Evolutionary conservation across 1,140 invertebrate genomes (phyloP).

Genomic region (Copidosoma floridanum): DNA sequence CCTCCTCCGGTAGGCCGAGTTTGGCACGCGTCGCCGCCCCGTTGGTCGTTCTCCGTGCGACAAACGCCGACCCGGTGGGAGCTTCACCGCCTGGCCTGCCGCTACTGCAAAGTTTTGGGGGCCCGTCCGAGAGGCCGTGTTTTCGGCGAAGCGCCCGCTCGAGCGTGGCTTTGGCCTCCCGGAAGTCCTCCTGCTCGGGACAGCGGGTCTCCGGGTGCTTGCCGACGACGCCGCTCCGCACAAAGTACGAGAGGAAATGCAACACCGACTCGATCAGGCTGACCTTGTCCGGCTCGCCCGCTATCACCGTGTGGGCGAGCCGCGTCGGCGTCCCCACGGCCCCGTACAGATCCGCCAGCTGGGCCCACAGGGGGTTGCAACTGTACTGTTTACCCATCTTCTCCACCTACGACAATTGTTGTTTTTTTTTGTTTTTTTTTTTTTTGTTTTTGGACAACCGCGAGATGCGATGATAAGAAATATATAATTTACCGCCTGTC

Average conservation of each 20-base stretch:
- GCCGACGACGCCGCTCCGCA: constrained; percentile 55
- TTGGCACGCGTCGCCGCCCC: constrained; percentile 35
- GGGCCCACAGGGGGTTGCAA: constrained; percentile 83
- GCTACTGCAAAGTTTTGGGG: no score
- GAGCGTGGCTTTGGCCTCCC: constrained; percentile 40
- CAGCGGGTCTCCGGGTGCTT: constrained; percentile 41
- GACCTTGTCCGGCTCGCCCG: constrained; percentile 66
- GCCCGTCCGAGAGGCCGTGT: constrained; percentile 23
- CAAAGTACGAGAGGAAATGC: constrained; percentile 78
- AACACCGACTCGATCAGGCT: constrained; percentile 67
- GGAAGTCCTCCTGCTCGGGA: constrained; percentile 38
- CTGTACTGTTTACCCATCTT: constrained; percentile 51
- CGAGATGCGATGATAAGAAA: no score
- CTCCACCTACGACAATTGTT: constrained; percentile 46
- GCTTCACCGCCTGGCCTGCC: no score
- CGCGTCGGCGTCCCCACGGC: constrained; percentile 75
- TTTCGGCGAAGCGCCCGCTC: constrained; percentile 35
- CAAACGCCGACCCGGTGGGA: no score
- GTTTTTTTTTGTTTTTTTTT: background rate
- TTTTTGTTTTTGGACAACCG: no score
- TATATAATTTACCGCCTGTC: constrained; percentile 39
- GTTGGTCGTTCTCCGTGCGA: constrained; percentile 33
- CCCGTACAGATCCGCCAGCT: constrained; percentile 80
- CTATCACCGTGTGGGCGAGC: constrained; percentile 75
- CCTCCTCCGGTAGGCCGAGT: constrained; percentile 26